Percentiles rank a stretch among this genome's conserved stretches.
phyloP scores from a whole-genome alignment of 2,113 vertebrate genomes.

The Gasterosteus nipponicus region DNA sequence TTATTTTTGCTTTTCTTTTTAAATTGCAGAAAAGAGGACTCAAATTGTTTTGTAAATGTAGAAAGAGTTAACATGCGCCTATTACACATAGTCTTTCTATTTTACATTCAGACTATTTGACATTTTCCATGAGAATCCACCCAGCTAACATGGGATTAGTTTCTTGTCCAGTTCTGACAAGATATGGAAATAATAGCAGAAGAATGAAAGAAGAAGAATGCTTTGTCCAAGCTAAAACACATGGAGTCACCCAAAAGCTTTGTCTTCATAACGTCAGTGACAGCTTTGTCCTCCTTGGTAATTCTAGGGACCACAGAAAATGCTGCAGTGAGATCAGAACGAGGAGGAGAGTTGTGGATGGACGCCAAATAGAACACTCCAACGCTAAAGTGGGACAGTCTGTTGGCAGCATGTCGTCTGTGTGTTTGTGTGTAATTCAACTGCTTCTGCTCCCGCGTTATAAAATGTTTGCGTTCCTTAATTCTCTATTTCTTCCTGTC shows the following conservation, averaged over 20 bases:
- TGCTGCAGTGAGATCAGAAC: slow-evolving; percentile 58
- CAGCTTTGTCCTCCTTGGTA: slow-evolving; percentile 47
- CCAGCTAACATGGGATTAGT: slow-evolving; percentile 1
- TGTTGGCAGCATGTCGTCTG: slow-evolving; percentile 66
- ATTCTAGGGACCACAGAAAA: slow-evolving; percentile 46
- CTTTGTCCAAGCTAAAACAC: slow-evolving; percentile 16
- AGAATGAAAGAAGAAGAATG: background rate
- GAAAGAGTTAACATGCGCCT: slow-evolving; percentile 13
- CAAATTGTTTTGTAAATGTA: slow-evolving; percentile 36
- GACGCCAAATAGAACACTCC: slow-evolving; percentile 71
- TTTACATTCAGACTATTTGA: background rate
- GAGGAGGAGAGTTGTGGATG: slow-evolving; percentile 58
- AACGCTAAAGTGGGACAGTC: slow-evolving; percentile 71
- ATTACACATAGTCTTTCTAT: background rate
- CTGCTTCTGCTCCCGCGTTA: slow-evolving; percentile 55
- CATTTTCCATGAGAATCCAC: slow-evolving; percentile 4
- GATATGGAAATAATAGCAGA: slow-evolving; percentile 30
- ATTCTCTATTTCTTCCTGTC: slow-evolving; percentile 41
- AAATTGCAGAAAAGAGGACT: slow-evolving; percentile 13
- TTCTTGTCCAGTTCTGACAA: slow-evolving; percentile 18
- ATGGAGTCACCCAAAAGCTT: slow-evolving; percentile 27
- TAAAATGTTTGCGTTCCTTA: slow-evolving; percentile 66
- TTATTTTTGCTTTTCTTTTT: slow-evolving; percentile 3
- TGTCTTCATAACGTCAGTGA: slow-evolving; percentile 38
- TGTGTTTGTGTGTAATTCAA: slow-evolving; percentile 40